phyloP scores from a whole-genome alignment of 2,888 invertebrate species.

The Gisinianus flammeolus region DNA sequence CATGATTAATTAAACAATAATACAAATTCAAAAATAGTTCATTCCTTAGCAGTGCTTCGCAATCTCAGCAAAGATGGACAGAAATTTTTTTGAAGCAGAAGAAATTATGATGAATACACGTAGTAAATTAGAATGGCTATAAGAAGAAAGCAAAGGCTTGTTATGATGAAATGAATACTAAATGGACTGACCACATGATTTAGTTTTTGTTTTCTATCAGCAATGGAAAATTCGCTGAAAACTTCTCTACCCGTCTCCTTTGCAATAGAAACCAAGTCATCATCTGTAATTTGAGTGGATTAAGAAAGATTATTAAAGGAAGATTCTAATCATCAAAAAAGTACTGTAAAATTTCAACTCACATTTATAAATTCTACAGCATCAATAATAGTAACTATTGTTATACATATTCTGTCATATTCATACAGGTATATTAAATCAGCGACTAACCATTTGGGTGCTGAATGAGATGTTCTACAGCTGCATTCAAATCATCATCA shows the following conservation, averaged over 20 bases:
- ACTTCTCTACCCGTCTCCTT: constrained; percentile 85
- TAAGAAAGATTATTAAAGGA: no score
- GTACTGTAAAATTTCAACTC: no score
- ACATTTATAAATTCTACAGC: no score
- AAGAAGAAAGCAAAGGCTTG: constrained; percentile 10
- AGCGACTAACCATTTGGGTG: no score
- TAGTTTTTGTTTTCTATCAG: constrained; percentile 76
- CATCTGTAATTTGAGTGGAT: no score
- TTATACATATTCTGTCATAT: no score
- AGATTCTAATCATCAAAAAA: no score
- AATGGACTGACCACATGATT: constrained; percentile 77
- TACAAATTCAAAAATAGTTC: not conserved
- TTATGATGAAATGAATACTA: not conserved
- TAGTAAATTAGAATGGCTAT: not conserved
- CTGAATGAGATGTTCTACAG: constrained; percentile 60
- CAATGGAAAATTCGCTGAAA: constrained; percentile 73
- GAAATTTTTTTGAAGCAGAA: not conserved
- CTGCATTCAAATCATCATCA: constrained; percentile 60
- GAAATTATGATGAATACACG: not conserved
- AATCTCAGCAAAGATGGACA: not conserved
- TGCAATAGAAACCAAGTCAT: constrained; percentile 85
- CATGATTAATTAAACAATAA: not conserved
- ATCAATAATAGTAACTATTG: no score
- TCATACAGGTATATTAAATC: no score
- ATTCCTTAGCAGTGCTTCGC: not conserved